Conservation (phyloP, 2,888 invertebrate genomes). For the Strigamia maritima region DNA sequence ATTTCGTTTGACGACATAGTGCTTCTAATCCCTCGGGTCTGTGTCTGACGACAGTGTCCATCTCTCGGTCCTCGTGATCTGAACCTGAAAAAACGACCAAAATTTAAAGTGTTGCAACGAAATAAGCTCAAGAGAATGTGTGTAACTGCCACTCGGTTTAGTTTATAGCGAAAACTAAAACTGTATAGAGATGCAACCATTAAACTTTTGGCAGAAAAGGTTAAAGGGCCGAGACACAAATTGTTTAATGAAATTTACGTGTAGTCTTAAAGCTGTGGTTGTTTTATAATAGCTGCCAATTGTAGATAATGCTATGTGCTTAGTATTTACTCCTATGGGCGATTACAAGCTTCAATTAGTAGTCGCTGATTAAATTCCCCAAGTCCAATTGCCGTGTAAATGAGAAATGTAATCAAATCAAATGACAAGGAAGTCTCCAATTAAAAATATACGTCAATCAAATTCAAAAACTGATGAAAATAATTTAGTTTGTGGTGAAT, state of each 20-base stretch:
- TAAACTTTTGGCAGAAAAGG: not conserved
- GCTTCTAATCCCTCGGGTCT: slow-evolving; percentile 76
- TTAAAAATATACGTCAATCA: not conserved
- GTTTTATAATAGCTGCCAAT: not conserved
- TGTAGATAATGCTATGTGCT: not conserved
- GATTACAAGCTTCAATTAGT: slow-evolving; percentile 24
- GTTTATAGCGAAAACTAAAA: not conserved
- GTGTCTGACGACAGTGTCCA: slow-evolving; percentile 55
- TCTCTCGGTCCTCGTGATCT: slow-evolving; percentile 36
- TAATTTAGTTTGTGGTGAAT: not conserved
- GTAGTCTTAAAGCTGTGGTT: slow-evolving; percentile 4
- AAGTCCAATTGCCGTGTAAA: not conserved
- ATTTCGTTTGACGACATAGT: slow-evolving; percentile 72
- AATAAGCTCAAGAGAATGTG: not conserved
- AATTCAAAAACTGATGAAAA: not conserved
- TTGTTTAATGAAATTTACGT: not conserved
- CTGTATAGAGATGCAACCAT: not conserved
- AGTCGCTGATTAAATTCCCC: slow-evolving; percentile 15
- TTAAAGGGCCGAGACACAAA: not conserved
- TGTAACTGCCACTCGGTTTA: not conserved
- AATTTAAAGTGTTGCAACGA: not conserved
- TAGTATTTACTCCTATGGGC: not conserved
- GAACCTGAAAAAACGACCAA: slow-evolving; percentile 12
- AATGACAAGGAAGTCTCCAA: not conserved
- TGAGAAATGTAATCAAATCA: slow-evolving; percentile 2